phyloP scores from a whole-genome alignment of 2,797 vertebrate species.

The Chiloscyllium punctatum region DNA sequence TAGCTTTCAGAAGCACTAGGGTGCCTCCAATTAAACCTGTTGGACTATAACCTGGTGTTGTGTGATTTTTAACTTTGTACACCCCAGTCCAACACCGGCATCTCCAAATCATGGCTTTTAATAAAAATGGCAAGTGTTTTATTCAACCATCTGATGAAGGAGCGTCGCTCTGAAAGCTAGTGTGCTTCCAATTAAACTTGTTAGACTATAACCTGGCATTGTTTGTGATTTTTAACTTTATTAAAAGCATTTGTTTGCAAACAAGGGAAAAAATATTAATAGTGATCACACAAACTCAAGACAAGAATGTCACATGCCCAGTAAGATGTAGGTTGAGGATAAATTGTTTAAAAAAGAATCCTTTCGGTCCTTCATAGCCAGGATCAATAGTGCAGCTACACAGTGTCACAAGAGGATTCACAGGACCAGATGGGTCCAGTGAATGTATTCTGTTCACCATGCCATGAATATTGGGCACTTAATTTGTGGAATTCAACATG shows the following conservation, averaged over 20 bases:
- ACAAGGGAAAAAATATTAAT: background rate
- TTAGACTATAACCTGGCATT: background rate
- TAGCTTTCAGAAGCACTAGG: too few species aligned
- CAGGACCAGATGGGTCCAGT: background rate
- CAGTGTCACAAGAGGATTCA: background rate
- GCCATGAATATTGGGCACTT: background rate
- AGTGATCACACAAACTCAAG: background rate
- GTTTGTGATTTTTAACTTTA: background rate
- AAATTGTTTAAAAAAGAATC: background rate
- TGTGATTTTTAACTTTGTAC: too few species aligned
- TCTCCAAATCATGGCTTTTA: too few species aligned
- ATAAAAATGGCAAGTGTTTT: too few species aligned
- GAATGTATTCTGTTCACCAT: too few species aligned
- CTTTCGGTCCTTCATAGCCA: background rate
- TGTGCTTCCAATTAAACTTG: too few species aligned
- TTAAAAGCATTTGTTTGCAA: background rate
- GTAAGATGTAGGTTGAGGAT: background rate
- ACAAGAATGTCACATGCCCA: background rate
- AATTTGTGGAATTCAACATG: background rate
- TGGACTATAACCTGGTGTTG: too few species aligned
- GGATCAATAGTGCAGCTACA: background rate
- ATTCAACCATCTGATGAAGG: too few species aligned
- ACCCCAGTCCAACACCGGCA: too few species aligned
- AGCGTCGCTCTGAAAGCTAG: too few species aligned
- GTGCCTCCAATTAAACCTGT: too few species aligned